A percentile compares a stretch with the other conserved stretches of the same genome.
These are phyloP conservation scores for Aethes cnicana DNA, from an alignment of 2,888 invertebrate genomes.

Conservation along the genomic window DNA sequence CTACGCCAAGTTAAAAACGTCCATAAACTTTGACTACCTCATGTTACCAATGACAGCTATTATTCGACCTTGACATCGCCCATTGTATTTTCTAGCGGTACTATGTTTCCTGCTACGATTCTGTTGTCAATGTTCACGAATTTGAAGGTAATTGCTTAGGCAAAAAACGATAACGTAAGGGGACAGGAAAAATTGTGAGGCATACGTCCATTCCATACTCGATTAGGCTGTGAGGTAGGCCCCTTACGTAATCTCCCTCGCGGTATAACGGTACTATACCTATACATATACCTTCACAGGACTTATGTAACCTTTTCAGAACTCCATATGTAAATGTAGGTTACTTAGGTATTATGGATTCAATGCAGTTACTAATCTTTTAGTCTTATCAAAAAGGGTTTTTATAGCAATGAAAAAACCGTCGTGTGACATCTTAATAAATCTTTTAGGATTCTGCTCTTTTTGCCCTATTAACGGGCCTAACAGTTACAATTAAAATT, in stretches of 20 bases:
- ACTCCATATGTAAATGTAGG: slow-evolving; percentile 20
- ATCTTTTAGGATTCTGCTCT: slow-evolving; percentile 43
- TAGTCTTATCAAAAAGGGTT: slow-evolving; percentile 9
- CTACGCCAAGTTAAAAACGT: slow-evolving; percentile 15
- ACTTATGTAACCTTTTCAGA: slow-evolving; percentile 26
- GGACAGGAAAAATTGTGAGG: slow-evolving; percentile 4
- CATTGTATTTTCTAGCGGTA: slow-evolving; percentile 3
- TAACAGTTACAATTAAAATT: slow-evolving; percentile 59
- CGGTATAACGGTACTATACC: too few species aligned
- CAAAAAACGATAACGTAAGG: slow-evolving; percentile 17
- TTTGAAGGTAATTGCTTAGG: slow-evolving; percentile 23
- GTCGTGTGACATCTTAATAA: slow-evolving; percentile 33
- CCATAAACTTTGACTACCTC: slow-evolving; percentile 5
- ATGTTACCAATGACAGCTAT: slow-evolving; percentile 9
- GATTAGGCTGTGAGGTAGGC: slow-evolving; percentile 38
- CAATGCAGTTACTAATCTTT: slow-evolving; percentile 8
- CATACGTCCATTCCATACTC: slow-evolving; percentile 10
- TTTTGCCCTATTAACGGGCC: slow-evolving; percentile 47
- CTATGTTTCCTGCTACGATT: slow-evolving; percentile 8
- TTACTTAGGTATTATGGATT: slow-evolving; percentile 16
- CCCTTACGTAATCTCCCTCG: slow-evolving; percentile 38
- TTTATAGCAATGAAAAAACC: slow-evolving; percentile 30
- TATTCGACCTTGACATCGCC: slow-evolving; percentile 24
- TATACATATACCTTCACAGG: slow-evolving; percentile 5
- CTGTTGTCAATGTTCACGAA: slow-evolving; percentile 15